These are phyloP conservation scores for Lithophane semibrunnea DNA, from an alignment of 2,888 invertebrate species.

Conservation along the genomic window DNA sequence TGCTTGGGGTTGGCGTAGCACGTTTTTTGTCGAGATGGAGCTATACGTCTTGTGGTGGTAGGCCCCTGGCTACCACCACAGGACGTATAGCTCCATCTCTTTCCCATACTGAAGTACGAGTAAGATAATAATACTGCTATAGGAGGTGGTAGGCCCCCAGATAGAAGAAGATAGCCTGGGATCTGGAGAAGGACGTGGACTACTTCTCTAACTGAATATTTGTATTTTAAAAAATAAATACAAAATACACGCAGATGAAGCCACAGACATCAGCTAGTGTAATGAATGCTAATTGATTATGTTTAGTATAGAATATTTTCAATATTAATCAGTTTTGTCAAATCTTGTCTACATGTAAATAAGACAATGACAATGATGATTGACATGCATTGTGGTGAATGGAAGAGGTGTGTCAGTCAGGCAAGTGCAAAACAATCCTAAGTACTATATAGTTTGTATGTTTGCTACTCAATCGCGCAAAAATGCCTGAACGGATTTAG, in stretches of 20 bases:
- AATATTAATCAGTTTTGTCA: constrained; percentile 25
- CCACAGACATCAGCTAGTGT: not conserved
- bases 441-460: no score
- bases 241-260: not conserved
- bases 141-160: no score
- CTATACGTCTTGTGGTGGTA: no score
- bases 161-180: no score
- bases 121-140: no score
- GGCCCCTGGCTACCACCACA: no score
- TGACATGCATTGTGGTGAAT: constrained; percentile 18
- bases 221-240: not conserved
- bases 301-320: not conserved
- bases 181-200: not conserved
- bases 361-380: constrained; percentile 19
- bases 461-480: no score
- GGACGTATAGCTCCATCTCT: no score
- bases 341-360: constrained; percentile 6
- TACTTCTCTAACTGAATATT: not conserved
- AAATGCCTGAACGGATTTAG: no score
- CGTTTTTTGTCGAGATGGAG: no score
- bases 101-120: no score
- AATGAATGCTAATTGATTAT: not conserved
- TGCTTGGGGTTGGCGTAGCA: no score
- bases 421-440: not conserved
- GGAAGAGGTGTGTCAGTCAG: constrained; percentile 3